These are phyloP conservation scores for Lasioglossum lativentre DNA, from an alignment of 2,888 invertebrate species.

Conservation along the genomic window DNA sequence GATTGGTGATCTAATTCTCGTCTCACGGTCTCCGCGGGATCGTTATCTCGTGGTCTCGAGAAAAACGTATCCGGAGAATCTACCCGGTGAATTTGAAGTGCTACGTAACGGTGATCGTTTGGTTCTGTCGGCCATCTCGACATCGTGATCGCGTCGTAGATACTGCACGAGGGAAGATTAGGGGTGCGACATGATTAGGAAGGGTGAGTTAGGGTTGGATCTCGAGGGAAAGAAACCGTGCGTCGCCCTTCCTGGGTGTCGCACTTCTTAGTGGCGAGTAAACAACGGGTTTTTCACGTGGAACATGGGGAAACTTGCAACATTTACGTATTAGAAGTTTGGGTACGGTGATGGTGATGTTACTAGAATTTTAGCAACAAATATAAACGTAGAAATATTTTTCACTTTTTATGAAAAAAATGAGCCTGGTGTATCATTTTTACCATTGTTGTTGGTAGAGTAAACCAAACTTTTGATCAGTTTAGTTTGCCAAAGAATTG, in stretches of 20 bases:
- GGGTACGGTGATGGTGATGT: not conserved
- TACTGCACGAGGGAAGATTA: not conserved
- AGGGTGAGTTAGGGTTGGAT: constrained; percentile 13
- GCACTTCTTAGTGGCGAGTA: not conserved
- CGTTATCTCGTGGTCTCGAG: not conserved
- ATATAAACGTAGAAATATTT: not conserved
- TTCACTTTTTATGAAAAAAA: not conserved
- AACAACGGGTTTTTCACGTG: not conserved
- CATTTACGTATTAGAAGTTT: not conserved
- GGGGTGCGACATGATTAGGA: not conserved
- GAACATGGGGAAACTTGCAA: not conserved
- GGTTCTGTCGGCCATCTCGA: not conserved
- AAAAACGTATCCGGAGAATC: not conserved
- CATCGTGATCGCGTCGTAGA: constrained; percentile 8
- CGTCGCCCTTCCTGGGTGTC: not conserved
- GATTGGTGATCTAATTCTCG: not conserved
- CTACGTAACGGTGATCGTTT: not conserved
- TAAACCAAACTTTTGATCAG: not conserved
- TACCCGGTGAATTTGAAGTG: constrained; percentile 14
- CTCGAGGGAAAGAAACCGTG: not conserved
- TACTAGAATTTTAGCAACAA: not conserved
- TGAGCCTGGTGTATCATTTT: too few species aligned
- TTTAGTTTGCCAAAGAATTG: not conserved
- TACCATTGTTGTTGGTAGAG: too few species aligned
- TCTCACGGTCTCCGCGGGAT: not conserved